Percentiles rank a stretch among this genome's conserved stretches.
Conservation (phyloP, 2,888 invertebrate genomes). For the Nephrocerus scutellatus region DNA sequence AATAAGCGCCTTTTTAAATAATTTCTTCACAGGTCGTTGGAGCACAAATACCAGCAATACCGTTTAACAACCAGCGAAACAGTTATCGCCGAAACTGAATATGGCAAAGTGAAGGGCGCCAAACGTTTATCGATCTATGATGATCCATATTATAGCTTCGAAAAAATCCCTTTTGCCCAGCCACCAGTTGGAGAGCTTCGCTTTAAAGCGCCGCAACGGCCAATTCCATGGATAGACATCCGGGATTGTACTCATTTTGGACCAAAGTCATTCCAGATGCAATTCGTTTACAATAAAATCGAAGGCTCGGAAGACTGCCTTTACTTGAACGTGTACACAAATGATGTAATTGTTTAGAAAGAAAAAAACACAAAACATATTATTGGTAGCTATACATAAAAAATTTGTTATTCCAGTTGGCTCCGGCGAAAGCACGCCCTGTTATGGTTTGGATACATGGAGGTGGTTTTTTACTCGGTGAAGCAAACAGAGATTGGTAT, state of each 20-base stretch:
- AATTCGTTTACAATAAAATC: conserved; percentile 35
- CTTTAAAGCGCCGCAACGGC: conserved; percentile 47
- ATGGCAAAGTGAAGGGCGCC: conserved; percentile 40
- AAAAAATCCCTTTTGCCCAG: conserved; percentile 45
- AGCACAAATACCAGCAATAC: conserved; percentile 39
- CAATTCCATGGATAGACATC: conserved; percentile 46
- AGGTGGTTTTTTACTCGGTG: conserved; percentile 48
- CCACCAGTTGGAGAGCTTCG: conserved; percentile 43
- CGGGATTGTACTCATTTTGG: conserved; percentile 43
- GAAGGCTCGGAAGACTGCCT: conserved; percentile 52
- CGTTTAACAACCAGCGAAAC: conserved; percentile 38
- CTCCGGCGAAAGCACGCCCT: conserved; percentile 36
- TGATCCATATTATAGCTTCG: conserved; percentile 40
- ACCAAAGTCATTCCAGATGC: conserved; percentile 39
- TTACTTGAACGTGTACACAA: conserved; percentile 49
- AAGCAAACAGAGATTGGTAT: conserved; percentile 40
- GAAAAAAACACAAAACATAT: neutral
- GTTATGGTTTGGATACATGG: conserved; percentile 52
- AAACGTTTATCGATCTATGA: conserved; percentile 39
- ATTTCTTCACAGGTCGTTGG: conserved; percentile 30
- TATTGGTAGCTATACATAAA: neutral
- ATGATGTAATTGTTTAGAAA: conserved; percentile 33
- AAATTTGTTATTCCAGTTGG: conserved; percentile 25
- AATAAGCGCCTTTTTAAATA: neutral
- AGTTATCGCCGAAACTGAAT: conserved; percentile 37